Conservation (phyloP, 2,797 vertebrate genomes). For the Galago senegalensis region DNA sequence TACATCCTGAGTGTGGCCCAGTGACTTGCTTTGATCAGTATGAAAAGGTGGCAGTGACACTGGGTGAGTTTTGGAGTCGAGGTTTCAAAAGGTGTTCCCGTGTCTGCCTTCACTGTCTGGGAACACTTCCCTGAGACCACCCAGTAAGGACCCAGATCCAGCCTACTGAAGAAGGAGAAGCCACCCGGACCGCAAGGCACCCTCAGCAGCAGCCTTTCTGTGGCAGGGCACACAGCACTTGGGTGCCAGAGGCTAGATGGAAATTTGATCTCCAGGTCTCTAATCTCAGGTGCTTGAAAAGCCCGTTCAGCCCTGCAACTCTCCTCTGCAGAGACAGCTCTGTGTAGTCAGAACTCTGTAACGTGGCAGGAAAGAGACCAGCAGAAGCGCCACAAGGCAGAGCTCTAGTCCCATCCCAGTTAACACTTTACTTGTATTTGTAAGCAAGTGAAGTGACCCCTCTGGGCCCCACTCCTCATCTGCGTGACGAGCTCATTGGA, state of each 20-base stretch:
- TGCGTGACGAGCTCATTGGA: neutral
- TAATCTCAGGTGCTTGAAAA: neutral
- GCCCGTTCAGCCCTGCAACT: neutral
- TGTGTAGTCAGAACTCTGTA: neutral
- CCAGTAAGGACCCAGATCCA: neutral
- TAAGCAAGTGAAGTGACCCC: neutral
- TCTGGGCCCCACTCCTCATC: neutral
- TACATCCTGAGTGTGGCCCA: neutral
- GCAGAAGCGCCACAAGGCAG: neutral
- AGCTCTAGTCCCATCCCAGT: neutral
- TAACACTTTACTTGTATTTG: neutral
- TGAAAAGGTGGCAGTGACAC: neutral
- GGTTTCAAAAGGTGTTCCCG: neutral
- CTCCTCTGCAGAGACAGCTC: neutral
- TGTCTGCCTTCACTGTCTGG: neutral
- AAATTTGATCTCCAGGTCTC: neutral
- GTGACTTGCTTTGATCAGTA: neutral
- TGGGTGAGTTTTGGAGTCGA: neutral
- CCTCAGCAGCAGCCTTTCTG: neutral
- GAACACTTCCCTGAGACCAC: neutral
- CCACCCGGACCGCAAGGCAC: neutral
- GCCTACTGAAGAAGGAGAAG: neutral
- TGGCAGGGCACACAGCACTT: neutral
- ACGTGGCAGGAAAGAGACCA: neutral
- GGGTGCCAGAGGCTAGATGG: neutral